Evolutionary conservation across 2,888 invertebrate species (phyloP), one percentile per base, ranked within the genome.

Genomic region (Entomobrya multifasciata): DNA sequence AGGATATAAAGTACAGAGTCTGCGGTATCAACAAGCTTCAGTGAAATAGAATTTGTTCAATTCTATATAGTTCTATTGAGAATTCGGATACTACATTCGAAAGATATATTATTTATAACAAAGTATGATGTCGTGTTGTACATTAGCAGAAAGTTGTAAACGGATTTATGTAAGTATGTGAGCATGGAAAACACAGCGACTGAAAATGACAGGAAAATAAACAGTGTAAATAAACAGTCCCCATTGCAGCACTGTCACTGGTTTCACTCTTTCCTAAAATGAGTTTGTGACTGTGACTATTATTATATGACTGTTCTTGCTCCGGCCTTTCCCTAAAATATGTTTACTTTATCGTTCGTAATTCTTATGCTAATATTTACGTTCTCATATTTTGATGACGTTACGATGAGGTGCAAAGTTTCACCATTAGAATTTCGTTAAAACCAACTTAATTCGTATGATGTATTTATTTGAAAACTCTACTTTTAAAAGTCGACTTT

Each of bases 151-250:
- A 22, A n/a, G 57, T 17, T n/a, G 20, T 57, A 17, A 1, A 17
- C 4, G 30, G 62, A 30, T 62, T 13, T 25, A 30, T 30, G 27
- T 8, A 8, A 11, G 5, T 22, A 3, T 60, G 15, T 55, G 57
- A 11, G n/a, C 11, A 72, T 36, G 36, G 22, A 36, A 47, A 49
- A 49, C 49, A 49, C 15, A 47, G 8, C 67, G 57, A 22, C 27
- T 25, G 72, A 47, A 72, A 81, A 60, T 57, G 72, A 74, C 82
- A 62, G 82, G 82, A 82, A 82, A 74, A n/a, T n/a, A 36, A 13
- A 44, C 72, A 82, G 49, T 62, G 60, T n/a, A 27, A 62, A 74
- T 82, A 74, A 74, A 78, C 55, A 72, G 44, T 20, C 30, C 10
- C 36, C 36, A 4, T 17, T 27, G 17, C 15, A 20, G 25, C 20